Conservation (phyloP, 2,113 vertebrate species). For the Macroglossus sobrinus region DNA sequence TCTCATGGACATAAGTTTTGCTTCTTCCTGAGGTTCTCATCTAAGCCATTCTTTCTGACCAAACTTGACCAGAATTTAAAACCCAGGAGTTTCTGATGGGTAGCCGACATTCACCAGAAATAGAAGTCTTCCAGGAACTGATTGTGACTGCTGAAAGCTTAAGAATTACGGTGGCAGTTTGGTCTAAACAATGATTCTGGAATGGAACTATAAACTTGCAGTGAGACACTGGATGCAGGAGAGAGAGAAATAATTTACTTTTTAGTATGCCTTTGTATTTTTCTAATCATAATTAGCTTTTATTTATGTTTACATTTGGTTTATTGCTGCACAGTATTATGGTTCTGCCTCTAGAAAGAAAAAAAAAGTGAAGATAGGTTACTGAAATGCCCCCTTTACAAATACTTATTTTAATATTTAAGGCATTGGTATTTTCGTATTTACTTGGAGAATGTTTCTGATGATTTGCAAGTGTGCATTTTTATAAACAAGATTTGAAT, state of each 20-base stretch:
- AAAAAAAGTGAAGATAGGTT: background rate
- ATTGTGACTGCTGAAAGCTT: background rate
- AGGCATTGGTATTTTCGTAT: background rate
- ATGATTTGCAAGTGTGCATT: constrained; percentile 49
- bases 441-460: constrained; percentile 34
- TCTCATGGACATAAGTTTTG: background rate
- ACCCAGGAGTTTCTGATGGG: background rate
- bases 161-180: background rate
- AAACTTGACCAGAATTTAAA: constrained; percentile 19
- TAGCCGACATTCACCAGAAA: background rate
- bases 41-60: background rate
- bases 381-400: background rate
- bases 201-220: constrained; percentile 1
- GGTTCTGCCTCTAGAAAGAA: background rate
- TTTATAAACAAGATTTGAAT: constrained; percentile 57
- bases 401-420: constrained; percentile 47
- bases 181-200: background rate
- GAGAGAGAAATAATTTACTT: constrained; percentile 20
- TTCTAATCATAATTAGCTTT: constrained; percentile 63
- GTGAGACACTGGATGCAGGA: constrained; percentile 20
- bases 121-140: background rate
- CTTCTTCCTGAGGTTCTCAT: background rate
- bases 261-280: constrained; percentile 63
- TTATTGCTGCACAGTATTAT: constrained; percentile 37
- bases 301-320: constrained; percentile 73